Evolutionary conservation across 1,140 invertebrate genomes (phyloP).

Genomic region (Bicyclus anynana): DNA sequence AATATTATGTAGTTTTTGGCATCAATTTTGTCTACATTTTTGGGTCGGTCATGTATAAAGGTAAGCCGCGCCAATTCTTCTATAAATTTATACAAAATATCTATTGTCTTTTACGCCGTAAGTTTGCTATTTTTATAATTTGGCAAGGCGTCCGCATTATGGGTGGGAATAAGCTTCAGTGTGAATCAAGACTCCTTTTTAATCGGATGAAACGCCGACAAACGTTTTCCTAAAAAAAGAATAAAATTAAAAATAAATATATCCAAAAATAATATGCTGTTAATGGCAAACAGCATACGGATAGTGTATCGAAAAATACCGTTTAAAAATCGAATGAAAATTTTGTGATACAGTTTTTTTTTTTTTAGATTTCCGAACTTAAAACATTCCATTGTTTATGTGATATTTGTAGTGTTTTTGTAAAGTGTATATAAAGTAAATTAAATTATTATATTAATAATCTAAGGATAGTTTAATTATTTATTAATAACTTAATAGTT

Average conservation of each 20-base stretch:
- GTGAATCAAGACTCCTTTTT: constrained; percentile 15
- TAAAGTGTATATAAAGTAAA: constrained; percentile 12
- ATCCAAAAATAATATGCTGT: constrained; percentile 50
- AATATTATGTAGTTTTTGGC: too few relatives aligned
- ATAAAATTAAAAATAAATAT: constrained; percentile 17
- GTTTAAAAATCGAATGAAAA: constrained; percentile 38
- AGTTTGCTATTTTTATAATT: constrained; percentile 43
- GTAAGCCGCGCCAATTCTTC: not conserved
- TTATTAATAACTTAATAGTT: too few relatives aligned
- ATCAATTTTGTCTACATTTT: too few relatives aligned
- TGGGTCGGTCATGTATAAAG: too few relatives aligned
- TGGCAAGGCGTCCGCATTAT: constrained; percentile 40
- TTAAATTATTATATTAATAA: constrained; percentile 1
- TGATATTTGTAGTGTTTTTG: constrained; percentile 26
- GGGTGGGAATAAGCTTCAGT: constrained; percentile 30
- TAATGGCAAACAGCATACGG: constrained; percentile 45
- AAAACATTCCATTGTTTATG: constrained; percentile 45
- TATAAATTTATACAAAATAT: not conserved
- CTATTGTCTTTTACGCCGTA: constrained; percentile 34
- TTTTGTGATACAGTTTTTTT: constrained; percentile 18
- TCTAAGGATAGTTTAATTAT: not conserved
- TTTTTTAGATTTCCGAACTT: constrained; percentile 9
- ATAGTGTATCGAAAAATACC: constrained; percentile 43
- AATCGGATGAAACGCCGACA: constrained; percentile 28
- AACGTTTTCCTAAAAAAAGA: not conserved